Evolutionary conservation across 1,140 invertebrate genomes (phyloP), one percentile per base, ranked within the genome.

Genomic region (Andricus grossulariae): DNA sequence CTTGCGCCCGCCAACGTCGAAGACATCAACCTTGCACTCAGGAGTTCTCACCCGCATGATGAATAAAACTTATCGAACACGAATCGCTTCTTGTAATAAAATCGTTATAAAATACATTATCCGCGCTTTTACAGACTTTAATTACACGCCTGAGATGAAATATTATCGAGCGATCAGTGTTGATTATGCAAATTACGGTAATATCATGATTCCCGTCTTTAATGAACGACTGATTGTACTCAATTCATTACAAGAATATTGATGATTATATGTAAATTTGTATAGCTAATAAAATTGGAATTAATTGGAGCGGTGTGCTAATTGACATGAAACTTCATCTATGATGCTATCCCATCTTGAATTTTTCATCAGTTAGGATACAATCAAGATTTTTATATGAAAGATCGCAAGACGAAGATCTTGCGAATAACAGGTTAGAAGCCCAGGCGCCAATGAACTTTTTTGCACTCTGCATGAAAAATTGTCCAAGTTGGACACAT

Each of bases 11-110:
- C 82, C 78, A 86, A 82, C 81, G 76, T 79, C 78, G 81, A 80
- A 80, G 60, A 78, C 49, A 71, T 73, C 77, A 76, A 72, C 74
- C 72, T 82, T 78, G 80, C 72, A 82, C 75, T 77, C 71, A 76
- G 76, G 80, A 76, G 76, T 84, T 83, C 78, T 83, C 75, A 80
- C 76, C 77, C 80, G 79, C 79, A 77, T 82, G 76, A 84, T 76
- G 76, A 76, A 55, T 21, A 25, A 76, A 51, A 52, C 75, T 66
- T 66, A 78, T 76, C 80, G n/a, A 50, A 74, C 66, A 78, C 73
- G 74, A 76, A 72, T 74, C 66, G 66, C 60, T 66, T 25, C 60
- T 66, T 66, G 60, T 66, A 66, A 66, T 66, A 66, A 66, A 45
- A 66, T 66, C 21, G 60, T 66, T 66, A 66, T 66, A 66, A 66